Conservation (phyloP, 2,888 invertebrate genomes). For the Archaeoteleia sp. region DNA sequence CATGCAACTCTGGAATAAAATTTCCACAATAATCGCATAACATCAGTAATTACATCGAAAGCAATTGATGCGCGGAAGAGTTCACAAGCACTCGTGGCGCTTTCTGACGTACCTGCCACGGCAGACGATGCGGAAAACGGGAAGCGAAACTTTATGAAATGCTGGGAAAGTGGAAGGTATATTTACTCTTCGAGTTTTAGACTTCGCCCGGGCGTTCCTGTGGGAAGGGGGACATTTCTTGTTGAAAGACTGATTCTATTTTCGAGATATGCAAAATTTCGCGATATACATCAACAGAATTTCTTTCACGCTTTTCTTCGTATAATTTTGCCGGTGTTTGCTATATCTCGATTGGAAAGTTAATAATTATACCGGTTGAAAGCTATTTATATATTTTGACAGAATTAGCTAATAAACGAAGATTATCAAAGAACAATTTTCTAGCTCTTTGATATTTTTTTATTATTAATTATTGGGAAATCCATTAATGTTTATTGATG, state of each 20-base stretch:
- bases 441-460: no score
- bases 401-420: no score
- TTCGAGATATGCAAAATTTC: constrained; percentile 22
- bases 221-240: constrained; percentile 30
- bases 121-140: constrained; percentile 47
- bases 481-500: no score
- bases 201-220: constrained; percentile 33
- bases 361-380: no score
- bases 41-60: constrained; percentile 51
- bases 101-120: constrained; percentile 41
- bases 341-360: no score
- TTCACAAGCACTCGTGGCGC: constrained; percentile 36
- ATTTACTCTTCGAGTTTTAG: constrained; percentile 51
- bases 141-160: constrained; percentile 51
- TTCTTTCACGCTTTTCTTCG: background rate
- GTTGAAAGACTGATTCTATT: constrained; percentile 34
- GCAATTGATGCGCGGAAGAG: constrained; percentile 47
- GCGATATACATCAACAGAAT: constrained; percentile 13
- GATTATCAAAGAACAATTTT: no score
- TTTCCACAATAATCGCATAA: constrained; percentile 51
- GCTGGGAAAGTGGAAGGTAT: constrained; percentile 50
- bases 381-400: no score
- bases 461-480: no score
- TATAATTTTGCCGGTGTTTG: background rate
- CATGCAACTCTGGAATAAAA: constrained; percentile 43